Evolutionary conservation across 2,888 invertebrate genomes (phyloP), one percentile per base, ranked within the genome.

Genomic region (Quadroppia sp.): DNA sequence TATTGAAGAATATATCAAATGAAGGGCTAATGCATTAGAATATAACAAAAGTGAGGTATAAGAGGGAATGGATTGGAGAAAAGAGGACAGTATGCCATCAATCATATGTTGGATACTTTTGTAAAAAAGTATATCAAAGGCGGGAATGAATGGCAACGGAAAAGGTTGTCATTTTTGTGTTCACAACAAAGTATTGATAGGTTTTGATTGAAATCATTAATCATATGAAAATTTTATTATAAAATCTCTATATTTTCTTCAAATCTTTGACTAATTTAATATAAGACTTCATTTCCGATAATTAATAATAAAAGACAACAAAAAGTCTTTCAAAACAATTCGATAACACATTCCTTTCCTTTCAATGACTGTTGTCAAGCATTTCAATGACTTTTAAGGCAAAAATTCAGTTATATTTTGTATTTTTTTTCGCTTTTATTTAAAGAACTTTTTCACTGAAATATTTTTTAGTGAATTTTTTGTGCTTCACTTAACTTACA

Each of bases 151-250:
- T 45, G 45, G 17, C 45, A 45, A 45, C 6, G 15, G n/a, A 59
- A 59, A 59, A 59, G 3, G 50, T 50, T 20, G 20, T 50, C 6
- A 13, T 30, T 30, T 25, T 50, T 20, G n/a, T n/a, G 50, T 30
- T 30, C 59, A 59, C 30, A 30, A 59, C 28, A 30, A 20, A 59
- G 28, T 9, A 30, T 59, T 2, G 50, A 50, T 20, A 20, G 15
- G 28, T 30, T 59, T 59, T 30, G 59, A 59, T 59, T 15, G 30
- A 28, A 59, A 59, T 59, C 59, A 59, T 59, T 30, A 30, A 59
- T 59, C 59, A 59, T 30, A 30, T 17, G 17, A 23, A 50, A 6
- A 23, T n/a, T 23, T 53, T 6, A 30, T 32, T 2, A 3, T 3
- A 4, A 59, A 25, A 30, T 30, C 7, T 13, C 59, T 59, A 59